Base-by-base conservation (phyloP, 2,888 invertebrate genomes). In the Branchellion lobata region DNA sequence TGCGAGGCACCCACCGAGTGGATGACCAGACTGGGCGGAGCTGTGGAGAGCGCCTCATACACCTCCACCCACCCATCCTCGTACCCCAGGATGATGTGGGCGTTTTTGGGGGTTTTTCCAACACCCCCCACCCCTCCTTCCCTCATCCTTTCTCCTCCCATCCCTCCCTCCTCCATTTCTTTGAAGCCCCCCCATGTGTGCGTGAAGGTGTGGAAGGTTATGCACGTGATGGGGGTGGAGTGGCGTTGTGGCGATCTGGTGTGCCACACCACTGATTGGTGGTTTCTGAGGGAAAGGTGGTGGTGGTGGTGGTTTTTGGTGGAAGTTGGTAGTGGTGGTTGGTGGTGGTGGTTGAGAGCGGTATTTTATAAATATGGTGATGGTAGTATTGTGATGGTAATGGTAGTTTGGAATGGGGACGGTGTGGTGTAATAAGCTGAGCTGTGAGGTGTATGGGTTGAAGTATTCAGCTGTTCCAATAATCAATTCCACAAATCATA, bases 61-160 rank as follows among this genome's bases (percentile, higher is more conserved):
- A 95, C 90, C 83, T 96, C 94, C 77, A 97, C 90, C 53, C 91
- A 91, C 14, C 97, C 97, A 88, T 96, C 95, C 83, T 93, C 92
- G 65, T 95, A 91, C 1, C 95, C 96, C 83, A 96, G 91, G 29
- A 93, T 88, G 77, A 95, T 90, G 81, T 95, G 92, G 82, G 91
- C 90, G n/a, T n/a, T n/a, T n/a, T n/a, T n/a, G n/a, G n/a, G n/a
- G n/a, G n/a, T n/a, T n/a, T n/a, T n/a, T n/a, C n/a, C n/a, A n/a
- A n/a, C n/a, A n/a, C n/a, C n/a, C n/a, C n/a, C n/a, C n/a, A n/a
- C n/a, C n/a, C n/a, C n/a, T n/a, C n/a, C n/a, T n/a, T n/a, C n/a
- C 80, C 92, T 90, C 31, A 92, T 92, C 85, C 91, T 92, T 27
- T n/a, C n/a, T n/a, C 5, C 90, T n/a, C 5, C 61, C 61, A 24